Evolutionary conservation across 2,113 vertebrate species (phyloP).

Genomic region (Urocolius indicus): DNA sequence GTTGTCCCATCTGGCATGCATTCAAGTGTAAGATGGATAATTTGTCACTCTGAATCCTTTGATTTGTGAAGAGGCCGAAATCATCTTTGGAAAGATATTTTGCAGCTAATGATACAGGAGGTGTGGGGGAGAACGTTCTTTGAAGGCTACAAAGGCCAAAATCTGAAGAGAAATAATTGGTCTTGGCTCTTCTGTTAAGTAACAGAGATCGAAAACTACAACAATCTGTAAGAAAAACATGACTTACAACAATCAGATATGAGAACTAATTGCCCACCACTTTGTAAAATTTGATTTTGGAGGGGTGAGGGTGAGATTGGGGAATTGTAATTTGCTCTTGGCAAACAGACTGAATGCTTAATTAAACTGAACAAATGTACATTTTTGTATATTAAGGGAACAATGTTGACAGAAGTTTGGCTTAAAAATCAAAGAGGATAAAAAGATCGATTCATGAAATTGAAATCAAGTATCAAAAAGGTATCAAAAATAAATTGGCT

Average conservation of each 20-base stretch:
- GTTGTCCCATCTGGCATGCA: constrained; percentile 41
- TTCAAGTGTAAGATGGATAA: constrained; percentile 16
- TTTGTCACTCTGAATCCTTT: constrained; percentile 50
- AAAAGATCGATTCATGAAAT: constrained; percentile 42
- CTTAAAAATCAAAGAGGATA: constrained; percentile 28
- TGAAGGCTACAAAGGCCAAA: constrained; percentile 43
- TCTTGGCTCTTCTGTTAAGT: constrained; percentile 45
- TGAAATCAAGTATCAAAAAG: constrained; percentile 63
- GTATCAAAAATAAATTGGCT: constrained; percentile 53
- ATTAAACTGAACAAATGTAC: constrained; percentile 69
- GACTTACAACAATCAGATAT: constrained; percentile 17
- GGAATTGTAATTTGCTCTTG: constrained; percentile 58
- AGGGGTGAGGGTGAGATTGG: constrained; percentile 34
- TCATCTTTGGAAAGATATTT: constrained; percentile 47
- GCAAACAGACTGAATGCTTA: constrained; percentile 59
- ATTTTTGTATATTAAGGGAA: constrained; percentile 57
- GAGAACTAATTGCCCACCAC: constrained; percentile 47
- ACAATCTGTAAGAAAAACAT: constrained; percentile 44
- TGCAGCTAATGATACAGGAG: constrained; percentile 41
- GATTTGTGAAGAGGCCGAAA: constrained; percentile 52
- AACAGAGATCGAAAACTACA: constrained; percentile 19
- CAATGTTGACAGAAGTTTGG: constrained; percentile 56
- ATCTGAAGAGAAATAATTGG: constrained; percentile 56
- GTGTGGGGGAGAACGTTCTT: constrained; percentile 33
- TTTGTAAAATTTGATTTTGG: constrained; percentile 53